phyloP scores from a whole-genome alignment of 2,113 vertebrate species.

The Ciconia stormi region DNA sequence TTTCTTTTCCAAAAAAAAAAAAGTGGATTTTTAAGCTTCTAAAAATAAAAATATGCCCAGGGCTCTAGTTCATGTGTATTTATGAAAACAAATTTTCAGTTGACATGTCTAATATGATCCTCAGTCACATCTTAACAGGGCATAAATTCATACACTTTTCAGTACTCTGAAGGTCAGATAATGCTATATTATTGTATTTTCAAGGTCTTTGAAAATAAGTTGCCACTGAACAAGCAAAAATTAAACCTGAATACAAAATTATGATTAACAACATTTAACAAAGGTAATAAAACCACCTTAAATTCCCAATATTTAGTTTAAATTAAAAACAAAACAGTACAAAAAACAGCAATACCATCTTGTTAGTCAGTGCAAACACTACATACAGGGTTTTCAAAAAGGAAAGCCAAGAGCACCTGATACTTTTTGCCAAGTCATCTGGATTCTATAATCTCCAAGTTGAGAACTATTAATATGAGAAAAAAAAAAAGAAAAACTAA shows the following conservation, averaged over 20 bases:
- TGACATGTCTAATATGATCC: constrained; percentile 54
- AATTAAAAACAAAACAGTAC: constrained; percentile 73
- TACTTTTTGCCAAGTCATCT: constrained; percentile 80
- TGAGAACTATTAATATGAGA: constrained; percentile 59
- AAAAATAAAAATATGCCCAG: constrained; percentile 45
- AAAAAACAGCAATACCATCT: constrained; percentile 76
- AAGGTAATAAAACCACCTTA: constrained; percentile 70
- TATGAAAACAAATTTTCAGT: constrained; percentile 62
- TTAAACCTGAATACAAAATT: constrained; percentile 75
- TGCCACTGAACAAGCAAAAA: constrained; percentile 74
- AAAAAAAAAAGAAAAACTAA: background rate
- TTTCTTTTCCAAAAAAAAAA: constrained; percentile 48
- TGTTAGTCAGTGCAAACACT: constrained; percentile 83
- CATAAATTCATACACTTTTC: constrained; percentile 67
- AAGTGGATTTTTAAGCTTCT: constrained; percentile 66
- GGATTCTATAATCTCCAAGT: constrained; percentile 74
- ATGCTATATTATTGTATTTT: constrained; percentile 72
- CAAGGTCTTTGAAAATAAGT: constrained; percentile 72
- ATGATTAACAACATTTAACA: constrained; percentile 75
- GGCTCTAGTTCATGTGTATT: constrained; percentile 17
- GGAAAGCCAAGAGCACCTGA: constrained; percentile 80
- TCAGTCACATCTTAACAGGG: constrained; percentile 73
- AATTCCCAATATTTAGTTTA: constrained; percentile 74
- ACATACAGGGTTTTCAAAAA: constrained; percentile 80
- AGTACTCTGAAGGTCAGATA: constrained; percentile 73